Evolutionary conservation across 2,797 vertebrate genomes (phyloP), one percentile per base, ranked within the genome.

Genomic region (Salmo trutta): DNA sequence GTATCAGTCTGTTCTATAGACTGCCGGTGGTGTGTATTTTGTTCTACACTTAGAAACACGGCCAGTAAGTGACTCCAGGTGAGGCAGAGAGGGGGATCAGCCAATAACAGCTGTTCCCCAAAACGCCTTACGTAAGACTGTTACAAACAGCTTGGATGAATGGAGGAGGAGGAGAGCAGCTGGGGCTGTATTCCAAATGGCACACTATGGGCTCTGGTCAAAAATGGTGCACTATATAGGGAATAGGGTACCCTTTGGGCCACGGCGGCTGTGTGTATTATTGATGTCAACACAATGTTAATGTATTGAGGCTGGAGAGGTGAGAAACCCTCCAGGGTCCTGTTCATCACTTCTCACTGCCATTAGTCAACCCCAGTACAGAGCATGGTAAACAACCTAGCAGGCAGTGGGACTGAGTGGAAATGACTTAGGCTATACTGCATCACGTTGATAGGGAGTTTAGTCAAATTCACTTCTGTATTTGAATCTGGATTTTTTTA

Each of bases 21-120:
- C 76, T 27, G 47, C 24, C 65, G 33, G 74, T 78, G 62, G 71
- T 69, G 53, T 36, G 4, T 36, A 36, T 83, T 76, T 80, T 76
- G 71, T 73, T 81, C n/a, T 77, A n/a, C 29, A 17, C 74, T 79
- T 79, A 73, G 73, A 73, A 70, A 76, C 70, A 77, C 65, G 67
- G 80, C 79, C 79, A 56, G 73, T 76, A 80, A 77, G 81, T 73
- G 74, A 79, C 69, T 76, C 65, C 66, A 82, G 79, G 77, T 83
- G 77, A 81, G 74, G 74, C 72, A 41, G n/a, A 51, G 47, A 7
- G 56, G 14, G 41, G 83, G 75, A 73, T 27, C 53, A 78, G 81
- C 84, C 82, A 75, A 33, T 78, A 75, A 76, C 86, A 88, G 80
- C 79, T 83, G 79, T 84, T 79, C 54, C 76, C 52, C 75, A 77